These are phyloP conservation scores for Athene cunicularia DNA, from an alignment of 2,113 vertebrate species.

Conservation along the genomic window DNA sequence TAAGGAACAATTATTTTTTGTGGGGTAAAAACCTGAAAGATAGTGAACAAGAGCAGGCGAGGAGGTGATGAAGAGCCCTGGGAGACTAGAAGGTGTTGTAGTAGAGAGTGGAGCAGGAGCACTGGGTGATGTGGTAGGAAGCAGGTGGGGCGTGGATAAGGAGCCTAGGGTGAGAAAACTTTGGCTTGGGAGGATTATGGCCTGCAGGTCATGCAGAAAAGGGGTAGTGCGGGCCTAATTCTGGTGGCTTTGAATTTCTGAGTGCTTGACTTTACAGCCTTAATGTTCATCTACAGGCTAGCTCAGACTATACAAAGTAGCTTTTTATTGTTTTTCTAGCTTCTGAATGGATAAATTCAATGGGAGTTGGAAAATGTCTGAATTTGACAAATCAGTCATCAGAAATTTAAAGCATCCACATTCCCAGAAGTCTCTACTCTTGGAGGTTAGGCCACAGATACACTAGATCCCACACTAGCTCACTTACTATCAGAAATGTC, in stretches of 20 bases:
- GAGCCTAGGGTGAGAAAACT: background rate
- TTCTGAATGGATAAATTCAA: background rate
- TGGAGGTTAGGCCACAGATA: background rate
- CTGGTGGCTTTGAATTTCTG: background rate
- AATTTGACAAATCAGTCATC: background rate
- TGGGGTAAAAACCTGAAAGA: background rate
- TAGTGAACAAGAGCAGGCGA: background rate
- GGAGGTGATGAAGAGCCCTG: background rate
- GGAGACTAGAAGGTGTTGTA: fast-evolving
- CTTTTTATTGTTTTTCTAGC: background rate
- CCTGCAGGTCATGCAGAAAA: background rate
- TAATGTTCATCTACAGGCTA: background rate
- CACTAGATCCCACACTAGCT: background rate
- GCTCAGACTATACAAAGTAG: background rate
- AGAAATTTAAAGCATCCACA: background rate
- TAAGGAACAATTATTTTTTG: background rate
- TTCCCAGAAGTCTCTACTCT: background rate
- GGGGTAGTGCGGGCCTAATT: background rate
- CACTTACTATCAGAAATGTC: background rate
- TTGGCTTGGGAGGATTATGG: background rate
- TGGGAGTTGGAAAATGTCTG: background rate
- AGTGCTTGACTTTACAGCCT: background rate
- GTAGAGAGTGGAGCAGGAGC: background rate
- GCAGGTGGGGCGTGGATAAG: background rate
- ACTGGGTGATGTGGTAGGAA: background rate